phyloP scores from a whole-genome alignment of 2,888 invertebrate genomes.

The Rhagonycha fulva region DNA sequence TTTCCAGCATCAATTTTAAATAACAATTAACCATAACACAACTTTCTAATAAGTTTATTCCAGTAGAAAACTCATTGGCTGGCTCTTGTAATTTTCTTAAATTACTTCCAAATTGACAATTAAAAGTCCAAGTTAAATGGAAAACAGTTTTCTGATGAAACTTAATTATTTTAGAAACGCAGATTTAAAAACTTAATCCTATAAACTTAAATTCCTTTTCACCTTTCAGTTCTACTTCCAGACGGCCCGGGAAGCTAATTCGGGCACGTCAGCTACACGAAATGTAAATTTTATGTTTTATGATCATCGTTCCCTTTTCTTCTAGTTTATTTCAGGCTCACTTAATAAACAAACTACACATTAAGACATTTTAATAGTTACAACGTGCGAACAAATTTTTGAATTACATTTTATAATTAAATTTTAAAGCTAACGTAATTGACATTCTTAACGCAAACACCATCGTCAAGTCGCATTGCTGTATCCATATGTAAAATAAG shows the following conservation, averaged over 20 bases:
- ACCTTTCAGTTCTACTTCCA: background rate
- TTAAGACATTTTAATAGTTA: background rate
- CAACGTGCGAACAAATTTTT: background rate
- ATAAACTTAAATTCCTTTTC: background rate
- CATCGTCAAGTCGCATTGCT: no score
- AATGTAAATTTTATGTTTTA: background rate
- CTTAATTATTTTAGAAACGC: background rate
- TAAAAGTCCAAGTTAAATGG: constrained; percentile 1
- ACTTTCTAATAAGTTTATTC: constrained; percentile 19
- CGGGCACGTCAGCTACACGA: background rate
- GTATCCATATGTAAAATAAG: no score
- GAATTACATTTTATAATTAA: background rate
- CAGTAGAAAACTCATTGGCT: constrained; percentile 19
- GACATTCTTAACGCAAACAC: no score
- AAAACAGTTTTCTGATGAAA: background rate
- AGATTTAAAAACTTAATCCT: background rate
- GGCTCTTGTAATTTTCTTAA: constrained; percentile 7
- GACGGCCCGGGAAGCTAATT: background rate
- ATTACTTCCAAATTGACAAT: constrained; percentile 24
- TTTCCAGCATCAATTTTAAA: background rate
- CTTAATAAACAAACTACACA: background rate
- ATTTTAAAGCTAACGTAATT: no score
- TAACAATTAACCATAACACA: background rate
- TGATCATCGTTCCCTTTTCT: background rate
- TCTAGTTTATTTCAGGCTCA: background rate